A percentile compares a stretch with the other conserved stretches of the same genome.
phyloP scores from a whole-genome alignment of 2,797 vertebrate genomes.

The Triplophysa yarkandensis region DNA sequence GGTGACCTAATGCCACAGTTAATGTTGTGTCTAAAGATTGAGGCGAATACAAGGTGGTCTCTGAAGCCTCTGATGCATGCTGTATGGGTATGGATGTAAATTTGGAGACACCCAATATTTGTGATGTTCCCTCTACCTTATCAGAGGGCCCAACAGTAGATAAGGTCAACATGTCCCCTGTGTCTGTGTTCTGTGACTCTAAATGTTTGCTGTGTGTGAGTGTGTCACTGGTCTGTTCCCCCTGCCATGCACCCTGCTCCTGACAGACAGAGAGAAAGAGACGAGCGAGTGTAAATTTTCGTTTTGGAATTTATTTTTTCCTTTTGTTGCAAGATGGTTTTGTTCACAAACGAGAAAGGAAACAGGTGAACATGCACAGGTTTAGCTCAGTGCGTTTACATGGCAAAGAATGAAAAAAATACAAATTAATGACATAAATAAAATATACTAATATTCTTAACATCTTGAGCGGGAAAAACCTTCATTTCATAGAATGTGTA shows the following conservation, averaged over 20 bases:
- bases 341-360: slow-evolving; percentile 51
- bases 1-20: neutral
- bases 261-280: slow-evolving; percentile 74
- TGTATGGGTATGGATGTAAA: slow-evolving; percentile 1
- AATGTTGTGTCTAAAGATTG: slow-evolving; percentile 26
- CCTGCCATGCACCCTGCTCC: slow-evolving; percentile 64
- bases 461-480: slow-evolving; percentile 24
- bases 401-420: slow-evolving; percentile 55
- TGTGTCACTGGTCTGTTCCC: slow-evolving; percentile 54
- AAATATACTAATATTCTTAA: neutral
- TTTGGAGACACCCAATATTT: slow-evolving; percentile 5
- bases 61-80: neutral
- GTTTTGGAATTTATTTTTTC: slow-evolving; percentile 31
- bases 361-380: slow-evolving; percentile 58
- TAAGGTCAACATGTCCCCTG: neutral
- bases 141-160: slow-evolving; percentile 2
- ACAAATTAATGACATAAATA: slow-evolving; percentile 41
- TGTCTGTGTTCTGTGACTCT: slow-evolving; percentile 32
- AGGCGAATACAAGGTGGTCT: neutral
- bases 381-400: slow-evolving; percentile 69
- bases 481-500: slow-evolving; percentile 18
- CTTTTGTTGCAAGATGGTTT: slow-evolving; percentile 35
- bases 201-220: slow-evolving; percentile 15
- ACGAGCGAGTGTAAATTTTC: slow-evolving; percentile 58
- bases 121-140: neutral